Percentiles rank a stretch among this genome's conserved stretches.
Conservation (phyloP, 2,888 invertebrate species). For the Cosmorhoe ocellata region DNA sequence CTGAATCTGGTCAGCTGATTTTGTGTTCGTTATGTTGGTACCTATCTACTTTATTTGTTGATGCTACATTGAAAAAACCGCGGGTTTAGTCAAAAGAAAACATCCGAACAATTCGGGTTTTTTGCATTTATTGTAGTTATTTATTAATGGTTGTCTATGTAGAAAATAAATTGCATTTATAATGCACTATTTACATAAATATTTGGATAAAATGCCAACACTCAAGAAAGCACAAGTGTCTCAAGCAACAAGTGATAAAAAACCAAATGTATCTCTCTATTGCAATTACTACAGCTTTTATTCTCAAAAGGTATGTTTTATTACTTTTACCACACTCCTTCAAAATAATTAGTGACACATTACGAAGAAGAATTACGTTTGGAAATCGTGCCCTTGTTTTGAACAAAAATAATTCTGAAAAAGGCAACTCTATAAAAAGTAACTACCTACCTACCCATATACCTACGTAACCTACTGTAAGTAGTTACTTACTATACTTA, state of each 20-base stretch:
- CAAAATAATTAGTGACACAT: too few species aligned
- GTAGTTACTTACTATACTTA: too few species aligned
- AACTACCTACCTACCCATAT: too few species aligned
- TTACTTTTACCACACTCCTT: background rate
- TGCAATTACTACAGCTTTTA: constrained; percentile 88
- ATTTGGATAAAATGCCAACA: constrained; percentile 63
- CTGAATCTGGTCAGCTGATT: constrained; percentile 82
- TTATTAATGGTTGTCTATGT: constrained; percentile 21
- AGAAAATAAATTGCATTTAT: constrained; percentile 31
- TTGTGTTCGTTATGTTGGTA: constrained; percentile 61
- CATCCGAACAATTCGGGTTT: constrained; percentile 35
- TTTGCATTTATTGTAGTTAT: constrained; percentile 33
- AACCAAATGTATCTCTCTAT: constrained; percentile 82
- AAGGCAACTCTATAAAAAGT: too few species aligned
- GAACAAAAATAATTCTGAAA: too few species aligned
- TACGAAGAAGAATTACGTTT: too few species aligned
- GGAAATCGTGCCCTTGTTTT: too few species aligned
- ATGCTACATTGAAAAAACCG: constrained; percentile 48
- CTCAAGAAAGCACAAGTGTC: constrained; percentile 40
- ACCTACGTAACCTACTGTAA: too few species aligned
- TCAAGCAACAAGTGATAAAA: constrained; percentile 53
- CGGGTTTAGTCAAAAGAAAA: constrained; percentile 40
- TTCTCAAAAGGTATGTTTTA: constrained; percentile 86
- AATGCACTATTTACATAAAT: constrained; percentile 76
- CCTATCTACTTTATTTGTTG: constrained; percentile 29